phyloP scores from a whole-genome alignment of 2,113 vertebrate genomes.

The Lampris incognitus region DNA sequence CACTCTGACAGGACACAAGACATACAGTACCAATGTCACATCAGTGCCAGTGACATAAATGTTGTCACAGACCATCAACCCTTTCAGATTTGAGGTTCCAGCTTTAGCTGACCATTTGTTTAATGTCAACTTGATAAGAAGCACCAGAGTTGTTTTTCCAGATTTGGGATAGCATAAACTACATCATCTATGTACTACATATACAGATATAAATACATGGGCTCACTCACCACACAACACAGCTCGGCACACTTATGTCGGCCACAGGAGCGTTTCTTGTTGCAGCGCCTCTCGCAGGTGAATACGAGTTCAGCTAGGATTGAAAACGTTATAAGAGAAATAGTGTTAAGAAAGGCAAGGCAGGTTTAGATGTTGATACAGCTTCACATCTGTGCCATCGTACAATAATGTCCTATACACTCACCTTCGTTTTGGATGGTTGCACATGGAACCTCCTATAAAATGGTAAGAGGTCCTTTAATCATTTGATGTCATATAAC shows the following conservation, averaged over 20 bases:
- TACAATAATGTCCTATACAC: background rate
- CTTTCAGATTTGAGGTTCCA: background rate
- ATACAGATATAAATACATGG: background rate
- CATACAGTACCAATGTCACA: background rate
- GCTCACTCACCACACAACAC: constrained; percentile 91
- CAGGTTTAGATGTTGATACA: background rate
- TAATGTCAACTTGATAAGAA: background rate
- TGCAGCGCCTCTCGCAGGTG: constrained; percentile 94
- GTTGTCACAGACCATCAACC: background rate
- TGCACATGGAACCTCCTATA: constrained; percentile 92
- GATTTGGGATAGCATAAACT: background rate
- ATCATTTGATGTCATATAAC: background rate
- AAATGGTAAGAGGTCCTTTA: constrained; percentile 29
- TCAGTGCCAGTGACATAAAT: no score
- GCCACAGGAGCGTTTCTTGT: constrained; percentile 94
- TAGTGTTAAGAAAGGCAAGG: background rate
- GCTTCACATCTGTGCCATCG: background rate
- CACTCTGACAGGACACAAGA: constrained; percentile 77
- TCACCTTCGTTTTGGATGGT: constrained; percentile 92
- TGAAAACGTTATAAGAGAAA: constrained; percentile 27
- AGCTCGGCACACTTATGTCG: constrained; percentile 96
- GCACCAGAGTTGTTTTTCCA: no score
- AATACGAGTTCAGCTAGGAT: constrained; percentile 87
- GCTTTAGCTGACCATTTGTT: background rate
- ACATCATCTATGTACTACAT: background rate